phyloP scores from a whole-genome alignment of 2,113 vertebrate genomes.

The Dicrurus megarhynchus region DNA sequence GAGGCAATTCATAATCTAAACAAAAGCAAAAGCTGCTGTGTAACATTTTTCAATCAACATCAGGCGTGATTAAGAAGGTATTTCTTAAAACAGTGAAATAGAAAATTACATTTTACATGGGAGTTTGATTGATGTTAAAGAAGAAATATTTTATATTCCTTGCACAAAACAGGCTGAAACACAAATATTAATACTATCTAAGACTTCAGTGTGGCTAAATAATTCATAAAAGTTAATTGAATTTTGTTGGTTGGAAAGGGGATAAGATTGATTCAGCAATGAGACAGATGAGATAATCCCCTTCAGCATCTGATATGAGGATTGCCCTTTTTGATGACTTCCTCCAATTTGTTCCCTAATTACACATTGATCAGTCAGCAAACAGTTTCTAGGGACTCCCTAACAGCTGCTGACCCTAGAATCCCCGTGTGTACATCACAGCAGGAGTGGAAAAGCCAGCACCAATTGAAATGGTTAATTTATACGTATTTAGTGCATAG shows the following conservation, averaged over 20 bases:
- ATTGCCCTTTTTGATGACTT: background rate
- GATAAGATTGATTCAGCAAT: background rate
- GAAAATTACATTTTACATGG: background rate
- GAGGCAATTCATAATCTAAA: background rate
- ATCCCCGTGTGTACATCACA: background rate
- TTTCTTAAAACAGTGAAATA: background rate
- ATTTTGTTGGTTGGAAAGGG: slow-evolving; percentile 19
- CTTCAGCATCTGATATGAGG: background rate
- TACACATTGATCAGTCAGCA: background rate
- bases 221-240: slow-evolving; percentile 51
- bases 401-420: background rate
- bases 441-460: background rate
- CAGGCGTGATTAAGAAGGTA: background rate
- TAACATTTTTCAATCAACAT: background rate
- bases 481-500: background rate
- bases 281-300: background rate
- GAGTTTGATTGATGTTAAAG: background rate
- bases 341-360: background rate
- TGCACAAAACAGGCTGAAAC: background rate
- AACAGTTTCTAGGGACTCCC: background rate
- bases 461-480: background rate
- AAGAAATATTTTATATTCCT: background rate
- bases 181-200: slow-evolving; percentile 33
- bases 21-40: background rate
- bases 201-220: slow-evolving; percentile 1